A percentile compares a stretch with the other conserved stretches of the same genome.
phyloP scores from a whole-genome alignment of 2,113 vertebrate genomes.

The Coturnix japonica region DNA sequence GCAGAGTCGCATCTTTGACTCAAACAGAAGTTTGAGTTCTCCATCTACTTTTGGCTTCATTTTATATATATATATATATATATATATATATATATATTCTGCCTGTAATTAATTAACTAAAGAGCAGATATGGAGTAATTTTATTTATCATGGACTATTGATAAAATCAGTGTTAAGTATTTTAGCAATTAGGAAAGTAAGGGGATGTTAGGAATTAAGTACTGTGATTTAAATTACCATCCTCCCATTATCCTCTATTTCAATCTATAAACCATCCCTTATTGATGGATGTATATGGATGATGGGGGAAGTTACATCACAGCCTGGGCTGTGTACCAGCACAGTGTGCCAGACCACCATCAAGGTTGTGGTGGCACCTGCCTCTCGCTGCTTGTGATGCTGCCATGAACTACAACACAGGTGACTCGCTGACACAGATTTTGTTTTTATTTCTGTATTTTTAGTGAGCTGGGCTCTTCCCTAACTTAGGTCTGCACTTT shows the following conservation, averaged over 20 bases:
- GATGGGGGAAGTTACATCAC: not conserved
- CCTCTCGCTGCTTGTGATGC: not conserved
- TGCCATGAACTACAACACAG: not conserved
- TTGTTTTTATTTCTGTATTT: not conserved
- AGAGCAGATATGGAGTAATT: slow-evolving; percentile 41
- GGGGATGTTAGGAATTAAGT: slow-evolving; percentile 29
- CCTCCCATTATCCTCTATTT: not conserved
- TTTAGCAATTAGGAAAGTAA: slow-evolving; percentile 41
- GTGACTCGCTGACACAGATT: not conserved
- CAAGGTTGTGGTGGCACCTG: not conserved
- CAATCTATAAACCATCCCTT: slow-evolving; percentile 12
- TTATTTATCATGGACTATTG: slow-evolving; percentile 55
- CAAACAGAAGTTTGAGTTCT: not conserved
- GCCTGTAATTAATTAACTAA: slow-evolving; percentile 49
- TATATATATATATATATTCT: not conserved
- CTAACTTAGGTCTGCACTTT: not conserved
- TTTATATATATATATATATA: not conserved
- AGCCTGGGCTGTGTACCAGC: not conserved
- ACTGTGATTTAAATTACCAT: slow-evolving; percentile 5
- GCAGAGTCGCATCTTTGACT: not conserved
- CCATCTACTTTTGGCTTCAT: slow-evolving; percentile 3
- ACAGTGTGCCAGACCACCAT: not conserved
- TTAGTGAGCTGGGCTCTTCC: not conserved
- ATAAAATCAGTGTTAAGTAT: slow-evolving; percentile 51
- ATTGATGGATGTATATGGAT: not conserved